These are phyloP conservation scores for Illadopsis cleaveri DNA, from an alignment of 2,113 vertebrate genomes.

Conservation along the genomic window DNA sequence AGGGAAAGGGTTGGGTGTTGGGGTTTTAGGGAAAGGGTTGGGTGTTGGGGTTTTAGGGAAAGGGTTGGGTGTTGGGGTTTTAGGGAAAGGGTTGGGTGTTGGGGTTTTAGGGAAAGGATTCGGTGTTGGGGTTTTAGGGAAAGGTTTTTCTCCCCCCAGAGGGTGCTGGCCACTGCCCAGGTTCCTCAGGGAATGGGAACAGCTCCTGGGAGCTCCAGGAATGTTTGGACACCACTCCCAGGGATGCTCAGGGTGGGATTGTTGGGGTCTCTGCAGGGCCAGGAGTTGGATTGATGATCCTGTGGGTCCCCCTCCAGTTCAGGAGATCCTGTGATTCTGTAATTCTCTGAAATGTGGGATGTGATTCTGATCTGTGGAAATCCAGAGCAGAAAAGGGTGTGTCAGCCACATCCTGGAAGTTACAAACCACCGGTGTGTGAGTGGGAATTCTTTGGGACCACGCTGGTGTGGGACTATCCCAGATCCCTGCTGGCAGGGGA, in stretches of 20 bases:
- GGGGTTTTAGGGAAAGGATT: neutral
- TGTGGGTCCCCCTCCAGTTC: neutral
- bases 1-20: accelerated
- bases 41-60: neutral
- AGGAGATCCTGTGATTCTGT: accelerated
- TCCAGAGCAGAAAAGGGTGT: neutral
- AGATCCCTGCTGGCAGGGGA: neutral
- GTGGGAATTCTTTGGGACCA: neutral
- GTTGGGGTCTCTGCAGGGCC: neutral
- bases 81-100: neutral
- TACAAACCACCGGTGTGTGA: accelerated
- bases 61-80: accelerated
- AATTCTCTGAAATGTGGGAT: neutral
- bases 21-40: neutral
- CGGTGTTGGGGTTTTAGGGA: accelerated
- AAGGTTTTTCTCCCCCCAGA: neutral
- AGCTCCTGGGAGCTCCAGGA: neutral
- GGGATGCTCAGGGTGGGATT: neutral
- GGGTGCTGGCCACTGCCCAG: neutral
- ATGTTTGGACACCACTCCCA: accelerated
- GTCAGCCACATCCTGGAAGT: neutral
- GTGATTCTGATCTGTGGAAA: neutral
- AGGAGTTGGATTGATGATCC: accelerated
- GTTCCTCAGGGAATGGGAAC: neutral
- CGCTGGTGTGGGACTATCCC: accelerated